Percentiles rank a stretch among this genome's conserved stretches.
Evolutionary conservation across 2,797 vertebrate genomes (phyloP).

Genomic region (Premnoplex brunnescens): DNA sequence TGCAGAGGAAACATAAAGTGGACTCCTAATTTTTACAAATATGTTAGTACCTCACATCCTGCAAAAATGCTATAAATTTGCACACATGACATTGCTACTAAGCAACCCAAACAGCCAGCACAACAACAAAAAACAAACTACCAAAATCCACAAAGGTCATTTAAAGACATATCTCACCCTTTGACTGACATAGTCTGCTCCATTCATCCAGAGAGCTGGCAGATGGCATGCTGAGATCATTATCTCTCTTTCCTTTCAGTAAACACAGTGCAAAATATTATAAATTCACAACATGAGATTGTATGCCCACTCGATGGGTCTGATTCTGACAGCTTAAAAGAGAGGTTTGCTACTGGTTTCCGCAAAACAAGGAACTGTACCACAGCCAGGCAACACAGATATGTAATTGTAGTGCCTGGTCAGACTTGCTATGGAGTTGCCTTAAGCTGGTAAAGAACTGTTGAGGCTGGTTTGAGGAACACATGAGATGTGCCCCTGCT

Average conservation of each 20-base stretch:
- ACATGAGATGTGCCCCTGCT: background rate
- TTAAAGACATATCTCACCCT: background rate
- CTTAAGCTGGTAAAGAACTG: background rate
- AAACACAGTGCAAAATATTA: background rate
- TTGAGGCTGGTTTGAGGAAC: background rate
- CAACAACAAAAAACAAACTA: background rate
- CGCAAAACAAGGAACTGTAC: background rate
- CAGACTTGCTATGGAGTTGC: background rate
- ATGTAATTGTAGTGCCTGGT: background rate
- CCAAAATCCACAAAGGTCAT: background rate
- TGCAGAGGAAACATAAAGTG: background rate
- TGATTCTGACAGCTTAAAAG: background rate
- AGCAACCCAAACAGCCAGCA: background rate
- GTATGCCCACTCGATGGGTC: background rate
- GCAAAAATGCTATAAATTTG: background rate
- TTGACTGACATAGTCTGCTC: conserved; percentile 4
- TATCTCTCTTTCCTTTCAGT: background rate
- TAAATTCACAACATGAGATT: background rate
- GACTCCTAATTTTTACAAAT: conserved; percentile 5
- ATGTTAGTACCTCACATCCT: background rate
- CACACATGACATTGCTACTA: background rate
- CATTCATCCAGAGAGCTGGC: background rate
- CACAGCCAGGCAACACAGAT: background rate
- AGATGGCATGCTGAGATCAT: conserved; percentile 37
- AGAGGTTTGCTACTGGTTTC: background rate